Evolutionary conservation across 2,888 invertebrate species (phyloP).

Genomic region (Pseudococcus viburni): DNA sequence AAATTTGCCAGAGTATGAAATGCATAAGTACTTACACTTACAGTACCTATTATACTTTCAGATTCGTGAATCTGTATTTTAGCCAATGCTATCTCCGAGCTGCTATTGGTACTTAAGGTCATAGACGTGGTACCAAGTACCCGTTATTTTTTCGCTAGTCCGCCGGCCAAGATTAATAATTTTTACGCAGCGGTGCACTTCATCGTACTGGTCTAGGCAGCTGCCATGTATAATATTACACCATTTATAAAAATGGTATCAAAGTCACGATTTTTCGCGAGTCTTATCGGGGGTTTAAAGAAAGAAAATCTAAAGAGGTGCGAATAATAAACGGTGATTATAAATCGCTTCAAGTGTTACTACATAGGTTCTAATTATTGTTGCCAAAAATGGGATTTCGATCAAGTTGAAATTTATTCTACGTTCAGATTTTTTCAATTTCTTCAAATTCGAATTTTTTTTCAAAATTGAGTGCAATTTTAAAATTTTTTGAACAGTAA

Average conservation of each 20-base stretch:
- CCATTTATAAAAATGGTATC: background rate
- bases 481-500: too few species aligned
- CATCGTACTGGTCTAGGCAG: background rate
- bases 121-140: constrained; percentile 2
- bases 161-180: background rate
- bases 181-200: background rate
- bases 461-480: too few species aligned
- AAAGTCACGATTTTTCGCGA: constrained; percentile 1
- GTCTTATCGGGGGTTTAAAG: background rate
- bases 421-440: too few species aligned
- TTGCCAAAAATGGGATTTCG: too few species aligned
- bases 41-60: background rate
- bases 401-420: too few species aligned
- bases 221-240: background rate
- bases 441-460: too few species aligned
- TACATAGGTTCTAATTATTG: too few species aligned
- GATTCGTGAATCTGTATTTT: constrained; percentile 39
- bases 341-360: too few species aligned
- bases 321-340: too few species aligned
- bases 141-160: background rate
- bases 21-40: too few species aligned
- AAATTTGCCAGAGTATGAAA: background rate
- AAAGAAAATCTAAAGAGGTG: background rate
- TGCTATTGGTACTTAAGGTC: constrained; percentile 1
- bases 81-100: background rate